Conservation (phyloP, 2,888 invertebrate species). For the Calliphora vomitoria region DNA sequence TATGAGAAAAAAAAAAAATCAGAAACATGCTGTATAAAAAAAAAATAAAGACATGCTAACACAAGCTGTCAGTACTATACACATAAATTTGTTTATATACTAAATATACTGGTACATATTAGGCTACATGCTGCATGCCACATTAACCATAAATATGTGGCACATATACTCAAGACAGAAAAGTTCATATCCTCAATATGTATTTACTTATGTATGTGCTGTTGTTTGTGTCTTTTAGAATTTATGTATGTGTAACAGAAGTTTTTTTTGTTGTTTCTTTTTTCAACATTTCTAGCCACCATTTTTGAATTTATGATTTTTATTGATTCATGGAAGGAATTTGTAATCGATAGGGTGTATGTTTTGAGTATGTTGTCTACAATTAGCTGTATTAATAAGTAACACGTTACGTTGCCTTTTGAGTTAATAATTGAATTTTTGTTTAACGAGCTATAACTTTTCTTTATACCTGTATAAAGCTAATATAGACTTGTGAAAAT, state of each 20-base stretch:
- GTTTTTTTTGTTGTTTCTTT: background rate
- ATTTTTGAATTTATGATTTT: conserved; percentile 1
- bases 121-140: background rate
- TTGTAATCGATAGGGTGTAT: background rate
- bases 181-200: background rate
- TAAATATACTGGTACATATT: background rate
- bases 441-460: too few relatives aligned
- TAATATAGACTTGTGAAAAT: background rate
- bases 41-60: conserved; percentile 4
- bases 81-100: background rate
- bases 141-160: conserved; percentile 21
- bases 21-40: background rate
- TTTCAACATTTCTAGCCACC: background rate
- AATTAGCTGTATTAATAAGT: background rate
- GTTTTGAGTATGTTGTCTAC: background rate
- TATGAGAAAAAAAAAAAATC: background rate
- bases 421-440: background rate
- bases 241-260: background rate
- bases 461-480: background rate
- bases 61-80: background rate
- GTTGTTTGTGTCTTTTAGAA: background rate
- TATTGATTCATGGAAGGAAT: background rate
- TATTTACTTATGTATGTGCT: background rate
- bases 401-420: background rate
- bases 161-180: background rate